These are phyloP conservation scores for Eriosoma lanigerum DNA, from an alignment of 1,140 invertebrate species.

Conservation along the genomic window DNA sequence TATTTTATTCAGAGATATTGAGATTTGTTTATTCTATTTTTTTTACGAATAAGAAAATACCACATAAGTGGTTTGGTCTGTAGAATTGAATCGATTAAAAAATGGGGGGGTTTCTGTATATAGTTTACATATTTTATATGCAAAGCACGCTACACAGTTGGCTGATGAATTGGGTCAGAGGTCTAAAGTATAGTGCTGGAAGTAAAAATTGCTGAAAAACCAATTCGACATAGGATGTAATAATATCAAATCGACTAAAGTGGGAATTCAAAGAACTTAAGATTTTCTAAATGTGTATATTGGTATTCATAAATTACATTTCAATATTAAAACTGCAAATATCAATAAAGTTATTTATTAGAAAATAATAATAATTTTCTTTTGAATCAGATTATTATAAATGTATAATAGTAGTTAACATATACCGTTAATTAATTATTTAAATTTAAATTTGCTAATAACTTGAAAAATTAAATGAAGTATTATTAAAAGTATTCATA, in stretches of 20 bases:
- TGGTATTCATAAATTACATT: too few species aligned
- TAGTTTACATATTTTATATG: conserved; percentile 27
- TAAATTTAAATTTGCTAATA: too few species aligned
- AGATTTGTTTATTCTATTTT: not conserved
- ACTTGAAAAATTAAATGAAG: too few species aligned
- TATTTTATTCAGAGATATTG: not conserved
- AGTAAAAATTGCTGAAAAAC: conserved; percentile 22
- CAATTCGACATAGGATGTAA: conserved; percentile 7
- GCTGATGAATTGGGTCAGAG: conserved; percentile 42
- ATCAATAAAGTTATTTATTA: too few species aligned
- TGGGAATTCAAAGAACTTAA: not conserved
- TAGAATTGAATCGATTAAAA: conserved; percentile 32
- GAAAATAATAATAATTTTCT: too few species aligned
- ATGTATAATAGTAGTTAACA: too few species aligned
- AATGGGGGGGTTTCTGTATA: conserved; percentile 15
- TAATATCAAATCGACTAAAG: conserved; percentile 33
- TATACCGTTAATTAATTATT: too few species aligned
- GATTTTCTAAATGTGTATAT: too few species aligned
- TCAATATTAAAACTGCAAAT: too few species aligned
- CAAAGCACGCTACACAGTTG: conserved; percentile 35
- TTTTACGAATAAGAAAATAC: not conserved
- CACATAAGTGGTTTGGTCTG: not conserved
- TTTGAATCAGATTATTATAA: too few species aligned
- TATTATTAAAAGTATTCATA: too few species aligned
- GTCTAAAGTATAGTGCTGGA: not conserved